Conservation (phyloP, 2,888 invertebrate species). For the Hecatera dysodea region DNA sequence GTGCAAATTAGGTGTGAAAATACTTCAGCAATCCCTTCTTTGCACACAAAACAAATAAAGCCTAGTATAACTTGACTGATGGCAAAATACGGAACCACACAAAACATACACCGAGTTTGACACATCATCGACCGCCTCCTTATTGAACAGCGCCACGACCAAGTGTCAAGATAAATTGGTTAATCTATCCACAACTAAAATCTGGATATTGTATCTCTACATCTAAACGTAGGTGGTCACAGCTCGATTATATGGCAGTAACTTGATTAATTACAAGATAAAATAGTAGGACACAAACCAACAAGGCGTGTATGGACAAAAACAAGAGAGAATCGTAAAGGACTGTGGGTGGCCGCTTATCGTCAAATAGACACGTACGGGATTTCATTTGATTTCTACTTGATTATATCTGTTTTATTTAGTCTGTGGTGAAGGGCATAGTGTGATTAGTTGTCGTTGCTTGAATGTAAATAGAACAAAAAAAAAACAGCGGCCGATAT, state of each 20-base stretch:
- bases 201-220: slow-evolving; percentile 54
- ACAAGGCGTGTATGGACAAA: slow-evolving; percentile 40
- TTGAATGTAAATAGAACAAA: neutral
- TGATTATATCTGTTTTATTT: slow-evolving; percentile 36
- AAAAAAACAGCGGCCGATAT: neutral
- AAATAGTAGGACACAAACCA: slow-evolving; percentile 47
- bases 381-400: slow-evolving; percentile 47
- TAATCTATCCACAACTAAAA: slow-evolving; percentile 12
- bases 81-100: neutral
- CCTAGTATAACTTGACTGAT: neutral
- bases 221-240: slow-evolving; percentile 61
- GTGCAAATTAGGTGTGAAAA: slow-evolving; percentile 21
- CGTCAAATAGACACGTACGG: slow-evolving; percentile 47
- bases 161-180: slow-evolving; percentile 34
- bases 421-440: neutral
- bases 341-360: slow-evolving; percentile 62
- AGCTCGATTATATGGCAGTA: slow-evolving; percentile 52
- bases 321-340: slow-evolving; percentile 56
- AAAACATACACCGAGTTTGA: neutral
- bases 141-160: neutral
- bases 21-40: neutral
- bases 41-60: neutral
- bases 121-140: neutral
- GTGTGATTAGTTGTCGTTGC: neutral
- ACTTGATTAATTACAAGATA: slow-evolving; percentile 66